A percentile compares a stretch with the other conserved stretches of the same genome.
phyloP scores from a whole-genome alignment of 2,888 invertebrate genomes.

The Amblyjoppa proteus region DNA sequence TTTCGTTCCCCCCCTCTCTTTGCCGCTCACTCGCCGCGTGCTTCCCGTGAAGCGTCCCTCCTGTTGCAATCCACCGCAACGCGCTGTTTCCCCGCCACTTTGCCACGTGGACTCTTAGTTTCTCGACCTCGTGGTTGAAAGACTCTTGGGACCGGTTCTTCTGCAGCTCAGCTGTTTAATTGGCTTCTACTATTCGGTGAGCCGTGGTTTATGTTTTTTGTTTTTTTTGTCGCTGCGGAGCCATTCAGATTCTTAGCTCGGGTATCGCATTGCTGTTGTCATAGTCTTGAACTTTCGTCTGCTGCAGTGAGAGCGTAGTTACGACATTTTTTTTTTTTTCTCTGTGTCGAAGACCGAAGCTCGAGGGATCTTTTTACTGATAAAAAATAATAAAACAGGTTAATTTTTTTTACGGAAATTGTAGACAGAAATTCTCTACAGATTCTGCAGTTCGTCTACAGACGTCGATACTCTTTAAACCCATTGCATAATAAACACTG shows the following conservation, averaged over 20 bases:
- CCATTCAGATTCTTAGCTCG: background rate
- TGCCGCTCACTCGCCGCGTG: slow-evolving; percentile 24
- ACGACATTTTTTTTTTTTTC: too few species aligned
- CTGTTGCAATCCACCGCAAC: slow-evolving; percentile 31
- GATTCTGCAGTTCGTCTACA: too few species aligned
- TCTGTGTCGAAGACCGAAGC: too few species aligned
- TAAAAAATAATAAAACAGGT: too few species aligned
- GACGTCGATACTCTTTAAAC: too few species aligned
- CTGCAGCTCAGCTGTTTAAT: slow-evolving; percentile 28
- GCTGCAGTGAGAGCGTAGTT: too few species aligned
- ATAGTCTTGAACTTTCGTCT: too few species aligned
- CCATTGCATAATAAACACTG: too few species aligned
- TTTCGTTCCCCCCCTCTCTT: slow-evolving; percentile 11
- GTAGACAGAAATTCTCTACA: too few species aligned
- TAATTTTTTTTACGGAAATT: too few species aligned
- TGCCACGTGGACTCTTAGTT: slow-evolving; percentile 46
- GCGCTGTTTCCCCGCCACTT: slow-evolving; percentile 39
- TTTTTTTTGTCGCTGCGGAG: background rate
- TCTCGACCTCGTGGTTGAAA: slow-evolving; percentile 21
- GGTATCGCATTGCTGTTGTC: too few species aligned
- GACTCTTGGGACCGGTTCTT: background rate
- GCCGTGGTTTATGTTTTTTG: background rate
- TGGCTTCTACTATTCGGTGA: slow-evolving; percentile 10
- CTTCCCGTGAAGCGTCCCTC: background rate
- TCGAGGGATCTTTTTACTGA: too few species aligned